Percentiles rank a stretch among this genome's conserved stretches.
Conservation (phyloP, 2,113 vertebrate genomes). For the Oreotrochilus melanogaster region DNA sequence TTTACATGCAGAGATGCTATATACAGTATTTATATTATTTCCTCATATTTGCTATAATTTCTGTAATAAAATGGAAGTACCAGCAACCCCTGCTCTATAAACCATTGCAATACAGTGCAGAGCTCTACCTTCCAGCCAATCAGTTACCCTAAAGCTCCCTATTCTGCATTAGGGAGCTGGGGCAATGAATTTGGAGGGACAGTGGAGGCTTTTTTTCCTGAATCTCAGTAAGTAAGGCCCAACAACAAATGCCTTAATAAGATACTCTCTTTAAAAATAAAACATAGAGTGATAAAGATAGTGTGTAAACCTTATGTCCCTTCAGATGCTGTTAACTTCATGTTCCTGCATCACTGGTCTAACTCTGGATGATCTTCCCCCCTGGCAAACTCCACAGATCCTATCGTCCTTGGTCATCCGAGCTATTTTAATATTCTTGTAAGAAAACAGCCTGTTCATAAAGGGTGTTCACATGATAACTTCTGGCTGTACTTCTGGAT, state of each 20-base stretch:
- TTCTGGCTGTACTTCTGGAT: neutral
- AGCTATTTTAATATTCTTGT: neutral
- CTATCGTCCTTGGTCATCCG: neutral
- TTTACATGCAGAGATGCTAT: neutral
- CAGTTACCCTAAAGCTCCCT: neutral
- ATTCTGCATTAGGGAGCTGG: too few species aligned
- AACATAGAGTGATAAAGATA: neutral
- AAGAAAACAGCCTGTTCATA: neutral
- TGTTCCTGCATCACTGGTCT: accelerated
- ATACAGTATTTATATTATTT: neutral
- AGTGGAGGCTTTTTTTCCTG: neutral
- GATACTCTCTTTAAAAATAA: neutral
- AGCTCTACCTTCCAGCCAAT: neutral
- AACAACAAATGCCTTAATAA: neutral
- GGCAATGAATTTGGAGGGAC: neutral
- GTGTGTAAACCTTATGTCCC: neutral
- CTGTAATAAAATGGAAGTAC: neutral
- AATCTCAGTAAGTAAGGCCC: neutral
- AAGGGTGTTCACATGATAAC: neutral
- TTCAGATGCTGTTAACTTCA: neutral
- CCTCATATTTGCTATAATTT: neutral
- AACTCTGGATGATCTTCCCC: neutral
- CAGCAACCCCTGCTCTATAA: neutral
- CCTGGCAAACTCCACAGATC: neutral
- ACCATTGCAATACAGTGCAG: neutral